Percentiles rank a stretch among this genome's conserved stretches.
Evolutionary conservation across 2,888 invertebrate species (phyloP).

Genomic region (Thymelicus lineola): DNA sequence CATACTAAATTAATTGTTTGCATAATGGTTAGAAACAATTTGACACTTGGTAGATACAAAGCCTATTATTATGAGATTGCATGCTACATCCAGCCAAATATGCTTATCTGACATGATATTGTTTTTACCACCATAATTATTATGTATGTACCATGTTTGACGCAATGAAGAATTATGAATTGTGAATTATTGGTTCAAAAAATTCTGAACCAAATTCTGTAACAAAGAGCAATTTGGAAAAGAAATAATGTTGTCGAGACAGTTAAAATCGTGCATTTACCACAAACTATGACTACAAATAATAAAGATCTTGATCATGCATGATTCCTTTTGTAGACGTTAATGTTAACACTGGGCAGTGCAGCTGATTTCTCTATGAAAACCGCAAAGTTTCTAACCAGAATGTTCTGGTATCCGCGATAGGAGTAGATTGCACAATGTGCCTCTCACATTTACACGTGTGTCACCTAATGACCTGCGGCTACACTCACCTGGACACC

Average conservation of each 20-base stretch:
- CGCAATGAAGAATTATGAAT: too few relatives aligned
- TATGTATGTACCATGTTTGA: too few relatives aligned
- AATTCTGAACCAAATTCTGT: too few relatives aligned
- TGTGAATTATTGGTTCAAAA: too few relatives aligned
- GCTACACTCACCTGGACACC: constrained; percentile 1
- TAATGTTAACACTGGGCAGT: constrained; percentile 19
- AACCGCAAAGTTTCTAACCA: constrained; percentile 35
- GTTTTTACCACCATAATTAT: too few relatives aligned
- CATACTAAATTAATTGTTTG: too few relatives aligned
- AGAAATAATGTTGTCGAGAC: neutral
- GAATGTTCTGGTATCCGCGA: constrained; percentile 24
- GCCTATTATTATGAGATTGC: too few relatives aligned
- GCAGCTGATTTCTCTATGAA: constrained; percentile 33
- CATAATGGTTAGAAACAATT: too few relatives aligned
- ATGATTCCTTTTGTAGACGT: neutral
- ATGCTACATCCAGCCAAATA: too few relatives aligned
- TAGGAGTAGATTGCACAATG: constrained; percentile 29
- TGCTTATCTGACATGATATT: too few relatives aligned
- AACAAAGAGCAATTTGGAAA: too few relatives aligned
- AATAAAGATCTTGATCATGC: neutral
- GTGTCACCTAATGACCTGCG: constrained; percentile 31
- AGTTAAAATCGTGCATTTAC: neutral
- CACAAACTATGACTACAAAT: neutral
- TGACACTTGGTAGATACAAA: too few relatives aligned
- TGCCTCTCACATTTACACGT: constrained; percentile 35